Evolutionary conservation across 2,888 invertebrate species (phyloP).

Genomic region (Meiosimyza decipiens): DNA sequence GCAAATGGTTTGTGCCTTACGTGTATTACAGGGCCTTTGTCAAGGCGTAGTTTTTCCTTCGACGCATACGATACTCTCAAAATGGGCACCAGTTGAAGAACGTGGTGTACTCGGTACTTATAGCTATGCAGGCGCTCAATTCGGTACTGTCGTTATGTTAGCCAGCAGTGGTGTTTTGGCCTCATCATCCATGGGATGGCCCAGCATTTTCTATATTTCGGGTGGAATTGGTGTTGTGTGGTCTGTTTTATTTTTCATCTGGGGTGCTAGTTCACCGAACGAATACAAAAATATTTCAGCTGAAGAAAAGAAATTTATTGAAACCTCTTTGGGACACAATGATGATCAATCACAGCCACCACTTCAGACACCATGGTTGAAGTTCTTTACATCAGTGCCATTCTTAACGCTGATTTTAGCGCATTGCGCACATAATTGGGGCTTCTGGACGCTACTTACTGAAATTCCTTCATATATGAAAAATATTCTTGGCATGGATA

Average conservation of each 20-base stretch:
- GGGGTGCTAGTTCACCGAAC: conserved; percentile 76
- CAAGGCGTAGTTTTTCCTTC: conserved; percentile 78
- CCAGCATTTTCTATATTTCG: conserved; percentile 80
- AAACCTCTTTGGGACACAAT: conserved; percentile 70
- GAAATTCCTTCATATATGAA: conserved; percentile 85
- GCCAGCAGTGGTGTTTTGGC: conserved; percentile 79
- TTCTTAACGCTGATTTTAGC: conserved; percentile 79
- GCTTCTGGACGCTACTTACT: conserved; percentile 85
- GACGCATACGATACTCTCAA: conserved; percentile 75
- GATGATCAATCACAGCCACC: conserved; percentile 46
- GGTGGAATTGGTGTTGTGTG: conserved; percentile 74
- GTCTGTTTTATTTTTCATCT: conserved; percentile 71
- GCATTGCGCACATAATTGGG: conserved; percentile 80
- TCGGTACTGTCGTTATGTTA: conserved; percentile 82
- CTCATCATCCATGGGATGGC: conserved; percentile 78
- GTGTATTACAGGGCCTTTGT: conserved; percentile 76
- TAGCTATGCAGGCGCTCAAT: conserved; percentile 78
- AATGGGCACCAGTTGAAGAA: conserved; percentile 78
- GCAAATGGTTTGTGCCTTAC: conserved; percentile 70
- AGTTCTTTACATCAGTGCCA: conserved; percentile 79
- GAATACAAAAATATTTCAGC: conserved; percentile 71
- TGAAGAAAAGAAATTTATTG: conserved; percentile 76
- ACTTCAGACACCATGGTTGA: conserved; percentile 76
- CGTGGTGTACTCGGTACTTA: conserved; percentile 74
- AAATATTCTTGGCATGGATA: conserved; percentile 76